Evolutionary conservation across 1,140 invertebrate species (phyloP), one percentile per base, ranked within the genome.

Genomic region (Drosophila sproati): DNA sequence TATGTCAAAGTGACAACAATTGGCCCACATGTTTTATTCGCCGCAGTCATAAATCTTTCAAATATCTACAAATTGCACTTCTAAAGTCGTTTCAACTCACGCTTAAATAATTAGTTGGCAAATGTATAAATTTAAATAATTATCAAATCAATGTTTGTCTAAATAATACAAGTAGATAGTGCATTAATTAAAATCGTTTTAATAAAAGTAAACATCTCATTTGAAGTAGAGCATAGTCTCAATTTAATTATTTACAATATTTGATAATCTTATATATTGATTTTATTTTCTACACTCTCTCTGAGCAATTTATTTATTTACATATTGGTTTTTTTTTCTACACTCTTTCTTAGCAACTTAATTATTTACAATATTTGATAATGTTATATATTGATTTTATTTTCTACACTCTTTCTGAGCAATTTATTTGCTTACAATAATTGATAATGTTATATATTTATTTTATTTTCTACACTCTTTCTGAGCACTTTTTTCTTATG

Each of bases 1-100:
- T 68, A 28, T 39, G 28, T 47, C 56, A 20, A 10, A 47, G n/a
- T 20, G 31, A 2, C 10, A 60, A 28, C 52, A 51, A 29, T 50
- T 37, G 35, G 37, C 10, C 28, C 35, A 28, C 29, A 51, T 60
- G 56, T 60, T 60, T 45, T 20, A 6, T 20, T 60, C 35, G 43
- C 8, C 37, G 10, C 3, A 34, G 3, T 10, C 43, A 48, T 48
- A 48, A 48, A 47, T 60, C 57, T 35, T 41, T 2, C 10, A 43
- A 43, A 4, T 43, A 43, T n/a, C 39, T n/a, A n/a, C 39, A 10
- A 43, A 6, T 43, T 43, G 39, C 39, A 43, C 39, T 43, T 10
- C 28, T 47, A 32, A 6, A 5, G 12, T 2, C 10, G 32, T 6
- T 35, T 8, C 7, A 48, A 6, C 20, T 55, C 6, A 7, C 7